A percentile compares a stretch with the other conserved stretches of the same genome.
Evolutionary conservation across 1,140 invertebrate genomes (phyloP).

Genomic region (Matsumurasca onukii): DNA sequence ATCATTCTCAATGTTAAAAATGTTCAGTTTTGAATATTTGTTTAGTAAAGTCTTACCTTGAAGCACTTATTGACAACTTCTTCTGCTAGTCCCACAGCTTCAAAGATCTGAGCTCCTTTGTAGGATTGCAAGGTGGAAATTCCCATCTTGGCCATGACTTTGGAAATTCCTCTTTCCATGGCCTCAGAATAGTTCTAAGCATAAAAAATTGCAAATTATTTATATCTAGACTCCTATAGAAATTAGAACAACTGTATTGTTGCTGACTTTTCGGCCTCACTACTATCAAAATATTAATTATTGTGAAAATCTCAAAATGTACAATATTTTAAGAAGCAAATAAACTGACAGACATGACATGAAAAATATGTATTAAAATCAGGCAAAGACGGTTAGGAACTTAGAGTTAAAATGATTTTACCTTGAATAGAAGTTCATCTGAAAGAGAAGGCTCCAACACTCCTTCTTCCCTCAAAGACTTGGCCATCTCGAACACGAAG

Average conservation of each 20-base stretch:
- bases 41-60: slow-evolving; percentile 55
- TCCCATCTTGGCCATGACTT: slow-evolving; percentile 99
- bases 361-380: too few species aligned
- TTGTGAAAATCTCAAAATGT: too few species aligned
- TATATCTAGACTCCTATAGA: background rate
- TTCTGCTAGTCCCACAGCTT: slow-evolving; percentile 91
- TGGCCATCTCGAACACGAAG: slow-evolving; percentile 91
- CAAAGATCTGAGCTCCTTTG: slow-evolving; percentile 99
- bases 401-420: too few species aligned
- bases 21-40: background rate
- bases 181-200: slow-evolving; percentile 65
- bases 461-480: slow-evolving; percentile 76
- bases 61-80: slow-evolving; percentile 97
- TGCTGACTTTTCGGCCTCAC: too few species aligned
- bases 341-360: too few species aligned
- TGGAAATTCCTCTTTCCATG: slow-evolving; percentile 79
- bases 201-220: background rate
- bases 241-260: slow-evolving; percentile 2
- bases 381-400: too few species aligned
- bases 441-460: slow-evolving; percentile 72
- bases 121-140: slow-evolving; percentile 99
- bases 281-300: too few species aligned
- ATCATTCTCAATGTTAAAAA: background rate
- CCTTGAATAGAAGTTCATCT: slow-evolving; percentile 83
- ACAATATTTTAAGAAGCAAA: too few species aligned